Evolutionary conservation across 92 coral and sea anemone species (phyloP).

Genomic region (Phenganax marumi): DNA sequence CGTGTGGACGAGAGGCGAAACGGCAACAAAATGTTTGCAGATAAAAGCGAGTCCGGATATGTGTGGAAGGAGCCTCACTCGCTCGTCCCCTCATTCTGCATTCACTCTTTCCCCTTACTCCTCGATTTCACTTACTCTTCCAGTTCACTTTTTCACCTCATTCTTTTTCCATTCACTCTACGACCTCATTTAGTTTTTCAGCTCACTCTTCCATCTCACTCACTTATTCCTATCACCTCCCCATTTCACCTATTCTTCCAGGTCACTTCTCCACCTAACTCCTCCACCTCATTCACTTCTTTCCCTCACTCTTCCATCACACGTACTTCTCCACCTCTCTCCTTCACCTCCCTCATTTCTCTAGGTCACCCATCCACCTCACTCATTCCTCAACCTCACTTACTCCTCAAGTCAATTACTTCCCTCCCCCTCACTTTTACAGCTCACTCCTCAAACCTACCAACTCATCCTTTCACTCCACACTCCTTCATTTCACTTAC

Average conservation of each 20-base stretch:
- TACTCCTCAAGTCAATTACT: not conserved
- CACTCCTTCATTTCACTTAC: too few relatives aligned
- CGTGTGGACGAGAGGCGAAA: too few relatives aligned
- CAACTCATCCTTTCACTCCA: too few relatives aligned
- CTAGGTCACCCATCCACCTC: constrained; percentile 7
- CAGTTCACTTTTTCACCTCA: constrained; percentile 43
- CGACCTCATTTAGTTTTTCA: not conserved
- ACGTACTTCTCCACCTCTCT: not conserved
- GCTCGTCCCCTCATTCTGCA: constrained; percentile 10
- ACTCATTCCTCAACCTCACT: not conserved
- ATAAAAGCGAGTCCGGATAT: too few relatives aligned
- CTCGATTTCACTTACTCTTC: constrained; percentile 10
- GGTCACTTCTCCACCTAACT: not conserved
- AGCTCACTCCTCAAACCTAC: too few relatives aligned
- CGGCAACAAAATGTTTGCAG: too few relatives aligned
- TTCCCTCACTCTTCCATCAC: not conserved
- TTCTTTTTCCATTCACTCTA: constrained; percentile 9
- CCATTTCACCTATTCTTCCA: not conserved
- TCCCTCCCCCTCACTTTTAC: too few relatives aligned
- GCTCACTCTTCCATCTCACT: not conserved
- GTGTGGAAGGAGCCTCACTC: too few relatives aligned
- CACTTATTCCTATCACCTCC: not conserved
- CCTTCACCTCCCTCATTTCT: not conserved
- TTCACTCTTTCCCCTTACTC: constrained; percentile 10
- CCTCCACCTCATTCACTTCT: constrained; percentile 4